These are phyloP conservation scores for Gastracanthus pulcherrimus DNA, from an alignment of 2,888 invertebrate species.

Conservation along the genomic window DNA sequence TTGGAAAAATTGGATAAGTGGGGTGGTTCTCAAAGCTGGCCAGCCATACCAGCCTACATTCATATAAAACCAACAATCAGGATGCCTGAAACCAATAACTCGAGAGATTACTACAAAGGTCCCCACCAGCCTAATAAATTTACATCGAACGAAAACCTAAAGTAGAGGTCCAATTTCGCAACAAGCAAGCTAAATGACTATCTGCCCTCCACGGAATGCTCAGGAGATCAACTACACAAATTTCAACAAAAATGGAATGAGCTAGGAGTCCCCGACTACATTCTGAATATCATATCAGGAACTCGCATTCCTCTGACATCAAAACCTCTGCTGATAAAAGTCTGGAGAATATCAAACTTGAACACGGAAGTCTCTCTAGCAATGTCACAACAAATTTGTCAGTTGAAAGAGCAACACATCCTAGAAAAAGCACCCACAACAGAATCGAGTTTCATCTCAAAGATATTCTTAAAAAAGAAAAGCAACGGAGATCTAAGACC, in stretches of 20 bases:
- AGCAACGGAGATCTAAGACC: constrained; percentile 42
- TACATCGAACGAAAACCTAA: background rate
- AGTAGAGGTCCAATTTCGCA: constrained; percentile 43
- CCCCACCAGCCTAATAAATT: background rate
- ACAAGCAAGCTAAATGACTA: constrained; percentile 42
- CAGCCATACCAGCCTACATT: constrained; percentile 47
- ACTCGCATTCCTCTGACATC: constrained; percentile 40
- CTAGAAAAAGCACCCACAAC: constrained; percentile 17
- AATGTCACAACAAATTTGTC: constrained; percentile 46
- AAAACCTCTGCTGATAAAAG: constrained; percentile 34
- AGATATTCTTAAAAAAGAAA: constrained; percentile 48
- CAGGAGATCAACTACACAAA: constrained; percentile 22
- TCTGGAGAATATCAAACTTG: constrained; percentile 44
- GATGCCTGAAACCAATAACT: background rate
- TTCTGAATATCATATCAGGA: constrained; percentile 52
- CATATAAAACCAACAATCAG: background rate
- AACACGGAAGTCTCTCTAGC: constrained; percentile 14
- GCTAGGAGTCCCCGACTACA: constrained; percentile 33
- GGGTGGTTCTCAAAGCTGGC: constrained; percentile 56
- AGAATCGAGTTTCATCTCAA: constrained; percentile 49
- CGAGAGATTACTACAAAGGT: background rate
- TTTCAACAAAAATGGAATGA: constrained; percentile 58
- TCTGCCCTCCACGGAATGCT: background rate
- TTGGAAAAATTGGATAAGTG: no score
- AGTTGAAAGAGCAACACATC: constrained; percentile 32